These are phyloP conservation scores for Tyria jacobaeae DNA, from an alignment of 2,888 invertebrate species.

Conservation along the genomic window DNA sequence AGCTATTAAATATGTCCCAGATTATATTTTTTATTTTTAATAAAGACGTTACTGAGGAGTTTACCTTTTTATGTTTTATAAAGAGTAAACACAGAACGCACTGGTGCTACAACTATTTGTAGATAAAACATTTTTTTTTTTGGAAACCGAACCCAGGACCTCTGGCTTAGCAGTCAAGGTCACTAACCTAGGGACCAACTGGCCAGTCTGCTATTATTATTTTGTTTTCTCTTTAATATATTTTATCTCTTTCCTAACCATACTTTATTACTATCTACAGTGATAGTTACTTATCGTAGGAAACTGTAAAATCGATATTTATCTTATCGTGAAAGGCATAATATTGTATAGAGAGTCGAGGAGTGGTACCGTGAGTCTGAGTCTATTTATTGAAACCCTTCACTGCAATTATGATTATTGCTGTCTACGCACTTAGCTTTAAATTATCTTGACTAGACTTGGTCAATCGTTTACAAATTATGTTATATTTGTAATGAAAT, in stretches of 20 bases:
- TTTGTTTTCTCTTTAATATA: neutral
- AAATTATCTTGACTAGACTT: neutral
- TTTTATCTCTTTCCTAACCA: neutral
- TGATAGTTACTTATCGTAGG: conserved; percentile 11
- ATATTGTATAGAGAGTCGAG: conserved; percentile 42
- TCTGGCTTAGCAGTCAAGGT: neutral
- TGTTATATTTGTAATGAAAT: neutral
- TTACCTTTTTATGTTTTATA: no score
- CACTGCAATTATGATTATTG: conserved; percentile 34
- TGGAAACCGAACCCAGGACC: no score
- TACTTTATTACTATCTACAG: neutral
- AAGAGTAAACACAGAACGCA: no score
- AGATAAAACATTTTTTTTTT: no score
- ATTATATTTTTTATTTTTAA: no score
- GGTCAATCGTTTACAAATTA: neutral
- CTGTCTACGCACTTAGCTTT: neutral
- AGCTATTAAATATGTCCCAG: no score
- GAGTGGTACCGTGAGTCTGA: conserved; percentile 22
- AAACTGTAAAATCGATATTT: conserved; percentile 43
- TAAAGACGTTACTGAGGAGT: no score
- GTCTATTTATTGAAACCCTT: conserved; percentile 40
- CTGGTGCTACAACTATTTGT: no score
- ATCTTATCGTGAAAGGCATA: conserved; percentile 49
- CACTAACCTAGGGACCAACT: neutral
- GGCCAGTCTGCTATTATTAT: neutral